phyloP scores from a whole-genome alignment of 2,797 vertebrate genomes.

The Otus scops region DNA sequence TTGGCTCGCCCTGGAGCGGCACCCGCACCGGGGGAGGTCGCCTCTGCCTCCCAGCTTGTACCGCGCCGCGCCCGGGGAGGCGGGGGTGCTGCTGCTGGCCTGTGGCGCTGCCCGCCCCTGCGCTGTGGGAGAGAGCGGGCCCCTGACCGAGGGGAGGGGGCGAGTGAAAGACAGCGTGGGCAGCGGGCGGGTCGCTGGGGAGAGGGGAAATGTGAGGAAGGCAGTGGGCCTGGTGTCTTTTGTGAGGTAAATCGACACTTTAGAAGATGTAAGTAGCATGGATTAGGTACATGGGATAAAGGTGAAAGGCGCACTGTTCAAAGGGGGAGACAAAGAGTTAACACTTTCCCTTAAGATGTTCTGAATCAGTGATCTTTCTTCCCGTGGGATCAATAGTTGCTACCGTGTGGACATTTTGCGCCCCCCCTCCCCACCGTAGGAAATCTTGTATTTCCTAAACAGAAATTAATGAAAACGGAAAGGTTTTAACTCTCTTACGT shows the following conservation, averaged over 20 bases:
- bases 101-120: too few species aligned
- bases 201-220: fast-evolving
- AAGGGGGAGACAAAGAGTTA: too few species aligned
- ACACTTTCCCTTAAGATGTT: background rate
- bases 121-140: background rate
- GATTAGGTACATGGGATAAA: fast-evolving
- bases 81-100: background rate
- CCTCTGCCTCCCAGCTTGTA: too few species aligned
- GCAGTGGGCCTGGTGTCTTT: background rate
- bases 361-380: background rate
- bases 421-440: background rate
- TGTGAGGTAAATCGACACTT: background rate
- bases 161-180: background rate
- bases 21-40: fast-evolving
- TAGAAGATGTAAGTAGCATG: fast-evolving
- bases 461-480: background rate
- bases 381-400: background rate
- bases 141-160: background rate
- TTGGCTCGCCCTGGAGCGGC: background rate
- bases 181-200: background rate
- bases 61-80: background rate
- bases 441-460: background rate
- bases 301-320: fast-evolving
- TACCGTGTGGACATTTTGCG: fast-evolving
- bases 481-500: background rate